Evolutionary conservation across 2,113 vertebrate species (phyloP).

Genomic region (Hyla sarda): DNA sequence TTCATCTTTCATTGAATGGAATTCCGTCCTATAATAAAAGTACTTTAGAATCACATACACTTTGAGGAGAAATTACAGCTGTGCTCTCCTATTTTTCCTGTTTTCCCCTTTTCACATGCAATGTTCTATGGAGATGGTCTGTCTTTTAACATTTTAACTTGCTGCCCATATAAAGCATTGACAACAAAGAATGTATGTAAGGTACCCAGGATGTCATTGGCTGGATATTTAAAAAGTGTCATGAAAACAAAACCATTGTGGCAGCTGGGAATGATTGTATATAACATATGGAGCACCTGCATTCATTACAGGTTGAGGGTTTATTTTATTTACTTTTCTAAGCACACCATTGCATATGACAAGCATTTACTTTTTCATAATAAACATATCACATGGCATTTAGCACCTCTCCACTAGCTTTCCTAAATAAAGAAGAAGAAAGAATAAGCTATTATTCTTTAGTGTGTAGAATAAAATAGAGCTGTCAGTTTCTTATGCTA

Average conservation of each 20-base stretch:
- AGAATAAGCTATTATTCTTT: conserved; percentile 16
- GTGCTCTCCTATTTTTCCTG: too few relatives aligned
- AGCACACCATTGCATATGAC: conserved; percentile 27
- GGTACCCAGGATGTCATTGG: background rate
- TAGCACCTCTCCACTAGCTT: conserved; percentile 1
- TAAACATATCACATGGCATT: conserved; percentile 33
- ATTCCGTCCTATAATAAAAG: too few relatives aligned
- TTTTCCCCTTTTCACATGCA: too few relatives aligned
- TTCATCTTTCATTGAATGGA: too few relatives aligned
- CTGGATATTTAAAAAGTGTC: background rate
- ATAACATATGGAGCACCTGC: background rate
- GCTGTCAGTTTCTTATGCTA: conserved; percentile 44
- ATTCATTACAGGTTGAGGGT: conserved; percentile 22
- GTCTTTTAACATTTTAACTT: background rate
- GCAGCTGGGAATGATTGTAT: conserved; percentile 37
- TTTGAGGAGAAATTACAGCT: too few relatives aligned
- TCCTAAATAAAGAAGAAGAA: background rate
- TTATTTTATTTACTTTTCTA: too few relatives aligned
- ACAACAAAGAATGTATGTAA: background rate
- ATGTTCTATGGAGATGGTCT: background rate
- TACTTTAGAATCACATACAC: too few relatives aligned
- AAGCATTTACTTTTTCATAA: conserved; percentile 39
- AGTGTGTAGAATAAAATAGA: conserved; percentile 23
- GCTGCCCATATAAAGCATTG: too few relatives aligned
- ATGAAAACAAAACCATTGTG: background rate